Percentiles rank a stretch among this genome's conserved stretches.
Evolutionary conservation across 2,113 vertebrate species (phyloP).

Genomic region (Scartelaos histophorus): DNA sequence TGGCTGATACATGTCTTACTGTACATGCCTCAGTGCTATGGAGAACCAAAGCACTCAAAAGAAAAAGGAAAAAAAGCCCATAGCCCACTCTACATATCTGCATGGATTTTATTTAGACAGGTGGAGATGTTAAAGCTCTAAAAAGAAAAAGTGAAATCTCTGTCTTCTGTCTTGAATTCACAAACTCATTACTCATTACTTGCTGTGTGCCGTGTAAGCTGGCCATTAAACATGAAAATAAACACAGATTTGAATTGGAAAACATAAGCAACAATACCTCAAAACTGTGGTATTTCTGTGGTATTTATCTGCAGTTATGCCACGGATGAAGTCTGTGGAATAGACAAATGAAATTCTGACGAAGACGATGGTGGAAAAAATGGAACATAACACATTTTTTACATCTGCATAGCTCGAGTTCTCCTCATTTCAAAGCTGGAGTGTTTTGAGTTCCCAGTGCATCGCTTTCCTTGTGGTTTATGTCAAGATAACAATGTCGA

Average conservation of each 20-base stretch:
- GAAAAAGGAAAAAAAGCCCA: too few species aligned
- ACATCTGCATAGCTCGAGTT: constrained; percentile 5
- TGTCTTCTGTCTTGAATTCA: too few species aligned
- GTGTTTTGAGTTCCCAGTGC: not conserved
- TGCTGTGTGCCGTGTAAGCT: too few species aligned
- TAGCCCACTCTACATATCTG: too few species aligned
- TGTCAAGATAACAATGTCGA: constrained; percentile 42
- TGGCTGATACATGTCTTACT: too few species aligned
- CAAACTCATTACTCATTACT: too few species aligned
- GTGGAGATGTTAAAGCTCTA: too few species aligned
- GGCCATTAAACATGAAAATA: too few species aligned
- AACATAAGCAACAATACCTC: not conserved
- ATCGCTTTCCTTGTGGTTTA: constrained; percentile 37
- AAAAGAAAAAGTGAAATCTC: too few species aligned
- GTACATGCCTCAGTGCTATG: too few species aligned
- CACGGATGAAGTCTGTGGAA: not conserved
- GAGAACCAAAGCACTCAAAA: too few species aligned
- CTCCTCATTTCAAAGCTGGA: not conserved
- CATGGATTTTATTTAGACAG: too few species aligned
- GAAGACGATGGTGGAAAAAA: constrained; percentile 14
- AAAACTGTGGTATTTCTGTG: not conserved
- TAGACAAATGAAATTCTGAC: not conserved
- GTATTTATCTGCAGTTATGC: not conserved
- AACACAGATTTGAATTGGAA: not conserved
- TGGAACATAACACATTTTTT: not conserved